A percentile compares a stretch with the other conserved stretches of the same genome.
These are phyloP conservation scores for Hyppa rectilinea DNA, from an alignment of 2,888 invertebrate genomes.

Conservation along the genomic window DNA sequence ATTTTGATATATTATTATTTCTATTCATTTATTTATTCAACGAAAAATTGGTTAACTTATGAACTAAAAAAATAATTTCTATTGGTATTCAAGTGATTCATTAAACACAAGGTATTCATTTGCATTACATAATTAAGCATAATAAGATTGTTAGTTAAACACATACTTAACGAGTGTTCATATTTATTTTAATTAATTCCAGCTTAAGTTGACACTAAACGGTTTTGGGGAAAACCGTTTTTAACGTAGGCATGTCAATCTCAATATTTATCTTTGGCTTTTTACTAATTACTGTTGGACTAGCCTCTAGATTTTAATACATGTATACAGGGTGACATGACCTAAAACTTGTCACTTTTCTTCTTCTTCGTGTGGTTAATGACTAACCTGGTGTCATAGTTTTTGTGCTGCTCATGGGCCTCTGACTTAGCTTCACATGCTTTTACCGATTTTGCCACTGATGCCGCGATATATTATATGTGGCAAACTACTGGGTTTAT, in stretches of 20 bases:
- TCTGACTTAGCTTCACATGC: too few relatives aligned
- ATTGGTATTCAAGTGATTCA: neutral
- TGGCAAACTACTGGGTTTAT: too few relatives aligned
- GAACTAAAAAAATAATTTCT: neutral
- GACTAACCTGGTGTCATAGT: too few relatives aligned
- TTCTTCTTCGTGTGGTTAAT: too few relatives aligned
- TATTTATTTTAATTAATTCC: constrained; percentile 39
- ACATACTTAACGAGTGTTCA: constrained; percentile 19
- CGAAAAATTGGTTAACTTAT: neutral
- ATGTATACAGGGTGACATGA: too few relatives aligned
- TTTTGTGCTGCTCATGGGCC: too few relatives aligned
- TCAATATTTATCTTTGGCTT: constrained; percentile 12
- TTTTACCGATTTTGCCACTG: too few relatives aligned
- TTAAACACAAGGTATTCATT: neutral
- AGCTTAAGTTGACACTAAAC: constrained; percentile 13
- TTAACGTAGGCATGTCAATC: constrained; percentile 1
- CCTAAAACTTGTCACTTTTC: too few relatives aligned
- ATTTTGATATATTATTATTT: too few relatives aligned
- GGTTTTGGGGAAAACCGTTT: constrained; percentile 32
- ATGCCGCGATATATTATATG: too few relatives aligned
- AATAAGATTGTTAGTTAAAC: constrained; percentile 24
- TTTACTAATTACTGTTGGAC: neutral
- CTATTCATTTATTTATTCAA: too few relatives aligned
- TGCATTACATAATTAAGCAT: constrained; percentile 14
- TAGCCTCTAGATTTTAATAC: neutral